Conservation (phyloP, 2,888 invertebrate genomes). For the Drosophila dives region DNA sequence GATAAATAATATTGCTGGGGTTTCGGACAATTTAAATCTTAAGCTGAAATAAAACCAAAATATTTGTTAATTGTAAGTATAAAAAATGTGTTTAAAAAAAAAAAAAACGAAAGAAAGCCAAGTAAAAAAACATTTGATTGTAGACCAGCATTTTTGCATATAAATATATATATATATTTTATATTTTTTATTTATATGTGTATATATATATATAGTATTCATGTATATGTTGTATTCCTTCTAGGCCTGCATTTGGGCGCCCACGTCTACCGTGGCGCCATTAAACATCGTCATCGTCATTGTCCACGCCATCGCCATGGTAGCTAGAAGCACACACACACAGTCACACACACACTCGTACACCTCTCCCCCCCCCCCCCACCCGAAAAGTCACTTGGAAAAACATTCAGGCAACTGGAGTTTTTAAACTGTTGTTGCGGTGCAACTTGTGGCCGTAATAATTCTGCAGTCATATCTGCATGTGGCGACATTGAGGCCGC, state of each 20-base stretch:
- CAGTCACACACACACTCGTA: background rate
- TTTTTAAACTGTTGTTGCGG: slow-evolving; percentile 27
- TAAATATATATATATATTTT: background rate
- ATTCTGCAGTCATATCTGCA: slow-evolving; percentile 71
- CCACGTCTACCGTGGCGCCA: slow-evolving; percentile 37
- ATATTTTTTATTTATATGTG: too few species aligned
- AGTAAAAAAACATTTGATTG: background rate
- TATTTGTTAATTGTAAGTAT: background rate
- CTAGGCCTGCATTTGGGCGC: slow-evolving; percentile 7
- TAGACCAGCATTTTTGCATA: background rate
- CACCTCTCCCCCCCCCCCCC: background rate
- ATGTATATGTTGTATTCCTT: background rate
- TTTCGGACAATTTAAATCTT: background rate
- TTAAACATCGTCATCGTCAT: slow-evolving; percentile 28
- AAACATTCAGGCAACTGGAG: slow-evolving; percentile 10
- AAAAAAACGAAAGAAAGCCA: background rate
- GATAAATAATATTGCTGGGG: background rate
- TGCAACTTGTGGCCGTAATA: slow-evolving; percentile 58
- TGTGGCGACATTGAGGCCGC: slow-evolving; percentile 62
- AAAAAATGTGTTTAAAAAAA: background rate
- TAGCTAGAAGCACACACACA: slow-evolving; percentile 18
- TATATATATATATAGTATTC: too few species aligned
- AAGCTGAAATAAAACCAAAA: background rate
- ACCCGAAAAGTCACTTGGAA: background rate
- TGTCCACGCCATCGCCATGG: slow-evolving; percentile 18